phyloP scores from a whole-genome alignment of 1,140 invertebrate genomes.

The Chrysopa pallens region DNA sequence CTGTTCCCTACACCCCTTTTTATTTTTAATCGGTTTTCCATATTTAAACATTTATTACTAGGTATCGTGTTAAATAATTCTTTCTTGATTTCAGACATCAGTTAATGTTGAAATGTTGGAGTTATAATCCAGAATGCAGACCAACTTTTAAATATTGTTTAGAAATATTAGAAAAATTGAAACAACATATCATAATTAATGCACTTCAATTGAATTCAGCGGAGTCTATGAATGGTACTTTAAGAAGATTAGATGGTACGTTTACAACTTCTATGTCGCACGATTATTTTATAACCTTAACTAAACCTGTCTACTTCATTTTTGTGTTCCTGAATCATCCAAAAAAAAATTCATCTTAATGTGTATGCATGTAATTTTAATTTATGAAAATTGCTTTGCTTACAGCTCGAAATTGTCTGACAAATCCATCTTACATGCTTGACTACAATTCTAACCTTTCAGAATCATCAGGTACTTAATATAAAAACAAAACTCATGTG shows the following conservation, averaged over 20 bases:
- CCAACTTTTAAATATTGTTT: constrained; percentile 64
- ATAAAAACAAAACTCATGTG: too few relatives aligned
- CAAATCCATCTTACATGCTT: neutral
- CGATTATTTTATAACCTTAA: too few relatives aligned
- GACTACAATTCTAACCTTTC: constrained; percentile 1
- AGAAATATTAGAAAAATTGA: constrained; percentile 35
- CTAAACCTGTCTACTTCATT: too few relatives aligned
- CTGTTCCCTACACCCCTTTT: too few relatives aligned
- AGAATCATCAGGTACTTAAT: constrained; percentile 15
- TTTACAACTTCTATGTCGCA: neutral
- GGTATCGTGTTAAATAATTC: neutral
- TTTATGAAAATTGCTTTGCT: neutral
- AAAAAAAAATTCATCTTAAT: too few relatives aligned
- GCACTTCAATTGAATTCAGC: constrained; percentile 19
- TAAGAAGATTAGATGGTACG: neutral
- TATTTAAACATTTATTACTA: too few relatives aligned
- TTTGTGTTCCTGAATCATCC: too few relatives aligned
- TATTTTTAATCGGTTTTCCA: too few relatives aligned
- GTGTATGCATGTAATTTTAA: neutral
- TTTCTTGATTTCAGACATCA: constrained; percentile 40
- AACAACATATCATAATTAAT: constrained; percentile 18
- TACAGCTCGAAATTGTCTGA: neutral
- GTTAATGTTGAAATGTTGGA: constrained; percentile 66
- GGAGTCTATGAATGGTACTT: neutral
- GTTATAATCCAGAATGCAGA: constrained; percentile 47